These are phyloP conservation scores for Pseudochromis fuscus DNA, from an alignment of 2,797 vertebrate genomes.

Conservation along the genomic window DNA sequence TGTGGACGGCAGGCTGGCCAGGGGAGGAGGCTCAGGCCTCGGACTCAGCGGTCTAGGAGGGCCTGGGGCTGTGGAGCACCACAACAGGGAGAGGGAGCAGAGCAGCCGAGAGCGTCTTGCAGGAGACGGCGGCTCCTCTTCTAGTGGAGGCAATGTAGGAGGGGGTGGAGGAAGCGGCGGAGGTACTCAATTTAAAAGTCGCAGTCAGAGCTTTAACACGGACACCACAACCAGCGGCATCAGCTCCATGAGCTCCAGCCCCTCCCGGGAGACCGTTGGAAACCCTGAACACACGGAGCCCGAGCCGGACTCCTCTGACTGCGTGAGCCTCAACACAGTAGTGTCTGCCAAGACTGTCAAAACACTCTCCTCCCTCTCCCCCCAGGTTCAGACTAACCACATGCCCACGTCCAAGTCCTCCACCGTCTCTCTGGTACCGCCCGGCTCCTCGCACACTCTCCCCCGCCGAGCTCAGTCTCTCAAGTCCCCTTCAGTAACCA, in stretches of 20 bases:
- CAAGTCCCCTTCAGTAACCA: conserved; percentile 94
- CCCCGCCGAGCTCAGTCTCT: conserved; percentile 97
- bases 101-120: conserved; percentile 92
- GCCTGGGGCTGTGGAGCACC: conserved; percentile 83
- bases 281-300: conserved; percentile 87
- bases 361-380: conserved; percentile 88
- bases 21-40: conserved; percentile 81
- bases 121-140: conserved; percentile 86
- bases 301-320: conserved; percentile 92
- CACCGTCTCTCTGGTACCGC: conserved; percentile 92
- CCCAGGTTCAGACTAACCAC: conserved; percentile 91
- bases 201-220: conserved; percentile 99
- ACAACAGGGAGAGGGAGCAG: conserved; percentile 89
- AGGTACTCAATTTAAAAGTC: conserved; percentile 95
- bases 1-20: conserved; percentile 87
- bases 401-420: conserved; percentile 92
- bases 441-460: conserved; percentile 96
- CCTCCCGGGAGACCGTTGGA: conserved; percentile 95
- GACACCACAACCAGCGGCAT: conserved; percentile 99
- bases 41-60: conserved; percentile 81
- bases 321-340: conserved; percentile 97
- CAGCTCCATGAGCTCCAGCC: conserved; percentile 99
- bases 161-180: conserved; percentile 80
- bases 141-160: conserved; percentile 81
- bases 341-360: conserved; percentile 95